Percentiles rank a stretch among this genome's conserved stretches.
phyloP scores from a whole-genome alignment of 2,113 vertebrate species.

The Tyrannus savana region DNA sequence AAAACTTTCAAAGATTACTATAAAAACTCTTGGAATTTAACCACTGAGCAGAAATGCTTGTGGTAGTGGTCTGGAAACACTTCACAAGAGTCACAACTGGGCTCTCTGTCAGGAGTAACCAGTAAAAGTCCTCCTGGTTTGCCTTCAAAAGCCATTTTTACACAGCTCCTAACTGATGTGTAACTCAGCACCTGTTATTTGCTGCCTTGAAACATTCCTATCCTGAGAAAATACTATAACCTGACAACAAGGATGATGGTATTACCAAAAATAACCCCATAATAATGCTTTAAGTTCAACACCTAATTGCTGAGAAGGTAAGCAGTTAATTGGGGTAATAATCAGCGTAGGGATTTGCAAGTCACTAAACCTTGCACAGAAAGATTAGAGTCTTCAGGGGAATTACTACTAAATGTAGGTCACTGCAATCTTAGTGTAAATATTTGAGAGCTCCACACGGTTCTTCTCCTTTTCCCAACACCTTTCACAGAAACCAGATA shows the following conservation, averaged over 20 bases:
- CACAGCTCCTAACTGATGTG: neutral
- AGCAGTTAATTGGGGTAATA: conserved; percentile 50
- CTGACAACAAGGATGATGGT: neutral
- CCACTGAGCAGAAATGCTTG: neutral
- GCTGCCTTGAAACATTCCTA: neutral
- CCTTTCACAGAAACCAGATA: neutral
- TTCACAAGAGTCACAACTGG: neutral
- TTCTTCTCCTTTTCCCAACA: neutral
- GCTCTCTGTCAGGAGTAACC: neutral
- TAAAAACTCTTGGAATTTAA: neutral
- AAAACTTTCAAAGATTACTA: neutral
- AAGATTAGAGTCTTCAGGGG: conserved; percentile 28
- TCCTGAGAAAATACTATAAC: neutral
- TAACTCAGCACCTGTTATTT: neutral
- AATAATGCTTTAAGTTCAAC: neutral
- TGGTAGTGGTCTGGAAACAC: neutral
- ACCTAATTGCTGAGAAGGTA: conserved; percentile 2
- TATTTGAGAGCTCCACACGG: neutral
- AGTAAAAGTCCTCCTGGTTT: neutral
- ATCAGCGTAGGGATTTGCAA: conserved; percentile 9
- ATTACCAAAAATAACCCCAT: neutral
- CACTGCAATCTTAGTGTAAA: conserved; percentile 28
- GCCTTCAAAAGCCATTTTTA: neutral
- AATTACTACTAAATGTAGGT: conserved; percentile 56
- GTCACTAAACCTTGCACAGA: neutral